phyloP scores from a whole-genome alignment of 23 tunicate species.

The Clavelina lepadiformis region DNA sequence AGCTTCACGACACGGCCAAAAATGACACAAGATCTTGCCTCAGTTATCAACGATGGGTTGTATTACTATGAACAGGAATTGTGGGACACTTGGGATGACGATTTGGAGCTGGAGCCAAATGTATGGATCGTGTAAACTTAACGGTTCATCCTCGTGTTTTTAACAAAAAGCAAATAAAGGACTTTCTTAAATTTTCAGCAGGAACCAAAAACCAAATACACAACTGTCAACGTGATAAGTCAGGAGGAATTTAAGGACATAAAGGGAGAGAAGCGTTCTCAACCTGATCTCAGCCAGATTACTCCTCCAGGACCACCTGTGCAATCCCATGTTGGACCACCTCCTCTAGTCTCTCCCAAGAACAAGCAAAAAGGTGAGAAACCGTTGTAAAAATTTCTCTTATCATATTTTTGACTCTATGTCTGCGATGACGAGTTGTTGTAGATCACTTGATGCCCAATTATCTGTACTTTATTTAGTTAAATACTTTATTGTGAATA shows the following conservation, averaged over 20 bases:
- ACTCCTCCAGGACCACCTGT: constrained; percentile 88
- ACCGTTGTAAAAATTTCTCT: not conserved
- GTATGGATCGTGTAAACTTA: not conserved
- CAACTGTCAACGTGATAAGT: constrained; percentile 57
- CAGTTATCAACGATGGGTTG: constrained; percentile 85
- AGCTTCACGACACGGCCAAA: constrained; percentile 56
- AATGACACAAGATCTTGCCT: constrained; percentile 69
- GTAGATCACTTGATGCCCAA: not conserved
- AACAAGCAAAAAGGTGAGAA: not conserved
- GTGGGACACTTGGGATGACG: constrained; percentile 71
- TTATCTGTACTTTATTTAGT: not conserved
- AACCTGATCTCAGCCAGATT: constrained; percentile 55
- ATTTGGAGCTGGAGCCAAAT: not conserved
- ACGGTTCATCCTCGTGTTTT: not conserved
- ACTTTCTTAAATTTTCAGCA: constrained; percentile 1
- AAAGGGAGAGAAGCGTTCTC: constrained; percentile 26
- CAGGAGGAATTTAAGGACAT: constrained; percentile 59
- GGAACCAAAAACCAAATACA: constrained; percentile 58
- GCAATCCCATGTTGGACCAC: constrained; percentile 36
- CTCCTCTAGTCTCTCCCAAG: constrained; percentile 14
- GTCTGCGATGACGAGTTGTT: not conserved
- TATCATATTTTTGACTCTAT: not conserved
- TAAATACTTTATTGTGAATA: not conserved
- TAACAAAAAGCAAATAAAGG: not conserved
- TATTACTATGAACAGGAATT: constrained; percentile 81